A percentile compares a stretch with the other conserved stretches of the same genome.
phyloP scores from a whole-genome alignment of 2,888 invertebrate genomes.

The Sacculina carcini region DNA sequence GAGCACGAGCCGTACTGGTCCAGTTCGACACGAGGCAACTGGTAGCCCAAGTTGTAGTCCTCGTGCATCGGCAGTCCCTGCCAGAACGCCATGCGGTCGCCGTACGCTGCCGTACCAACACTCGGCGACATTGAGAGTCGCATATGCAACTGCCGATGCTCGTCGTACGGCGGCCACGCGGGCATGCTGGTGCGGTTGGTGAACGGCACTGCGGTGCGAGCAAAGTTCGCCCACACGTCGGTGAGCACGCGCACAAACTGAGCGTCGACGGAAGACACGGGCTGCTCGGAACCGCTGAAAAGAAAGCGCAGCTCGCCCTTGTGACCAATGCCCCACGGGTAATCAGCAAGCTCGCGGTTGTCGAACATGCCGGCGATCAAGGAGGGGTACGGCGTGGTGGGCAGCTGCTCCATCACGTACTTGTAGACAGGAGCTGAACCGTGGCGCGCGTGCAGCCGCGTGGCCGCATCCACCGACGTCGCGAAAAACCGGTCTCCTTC shows the following conservation, averaged over 20 bases:
- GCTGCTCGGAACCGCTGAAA: background rate
- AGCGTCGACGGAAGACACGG: background rate
- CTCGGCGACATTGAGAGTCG: background rate
- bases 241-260: background rate
- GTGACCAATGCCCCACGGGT: background rate
- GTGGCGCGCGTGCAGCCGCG: background rate
- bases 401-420: background rate
- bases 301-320: conserved; percentile 2
- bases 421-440: background rate
- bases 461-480: background rate
- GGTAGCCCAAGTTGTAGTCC: background rate
- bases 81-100: background rate
- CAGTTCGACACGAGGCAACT: background rate
- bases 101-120: background rate
- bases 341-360: background rate
- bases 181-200: background rate
- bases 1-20: background rate
- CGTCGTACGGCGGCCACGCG: background rate
- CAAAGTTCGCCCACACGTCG: background rate
- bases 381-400: background rate
- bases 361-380: background rate
- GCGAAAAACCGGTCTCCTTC: background rate
- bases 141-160: background rate
- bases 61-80: background rate
- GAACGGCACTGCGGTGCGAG: background rate